phyloP scores from a whole-genome alignment of 1,140 invertebrate genomes.

The Bombus affinis region DNA sequence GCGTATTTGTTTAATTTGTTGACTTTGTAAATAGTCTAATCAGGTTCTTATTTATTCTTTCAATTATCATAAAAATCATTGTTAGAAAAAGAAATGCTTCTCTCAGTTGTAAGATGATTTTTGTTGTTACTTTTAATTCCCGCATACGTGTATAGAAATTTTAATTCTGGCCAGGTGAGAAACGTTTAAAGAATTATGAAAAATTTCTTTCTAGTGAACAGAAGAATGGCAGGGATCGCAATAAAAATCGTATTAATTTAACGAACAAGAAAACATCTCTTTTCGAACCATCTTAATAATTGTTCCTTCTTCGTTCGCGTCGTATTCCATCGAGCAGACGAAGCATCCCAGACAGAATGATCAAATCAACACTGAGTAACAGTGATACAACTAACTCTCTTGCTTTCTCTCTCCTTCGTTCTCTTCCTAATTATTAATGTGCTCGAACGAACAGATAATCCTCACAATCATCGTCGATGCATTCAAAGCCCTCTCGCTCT shows the following conservation, averaged over 20 bases:
- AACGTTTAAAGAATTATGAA: not conserved
- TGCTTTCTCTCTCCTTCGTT: not conserved
- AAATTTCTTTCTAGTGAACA: conserved; percentile 8
- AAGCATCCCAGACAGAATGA: conserved; percentile 62
- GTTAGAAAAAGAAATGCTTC: not conserved
- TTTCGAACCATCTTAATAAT: conserved; percentile 53
- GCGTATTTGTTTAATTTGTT: conserved; percentile 1
- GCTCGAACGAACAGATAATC: conserved; percentile 71
- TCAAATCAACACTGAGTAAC: conserved; percentile 70
- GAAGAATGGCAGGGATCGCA: not conserved
- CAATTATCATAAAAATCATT: not conserved
- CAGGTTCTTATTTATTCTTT: not conserved
- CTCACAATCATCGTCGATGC: conserved; percentile 72
- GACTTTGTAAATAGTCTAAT: not conserved
- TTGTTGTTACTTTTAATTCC: not conserved
- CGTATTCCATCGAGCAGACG: conserved; percentile 42
- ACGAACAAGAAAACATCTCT: conserved; percentile 9
- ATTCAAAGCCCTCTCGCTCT: conserved; percentile 61
- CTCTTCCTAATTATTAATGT: conserved; percentile 73
- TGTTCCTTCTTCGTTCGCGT: conserved; percentile 57
- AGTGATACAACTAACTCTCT: conserved; percentile 61
- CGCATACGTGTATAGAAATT: not conserved
- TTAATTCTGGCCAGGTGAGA: not conserved
- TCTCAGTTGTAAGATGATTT: too few species aligned
- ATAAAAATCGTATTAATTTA: conserved; percentile 46